phyloP scores from a whole-genome alignment of 1,140 invertebrate species.

The Heliothis subflexa region DNA sequence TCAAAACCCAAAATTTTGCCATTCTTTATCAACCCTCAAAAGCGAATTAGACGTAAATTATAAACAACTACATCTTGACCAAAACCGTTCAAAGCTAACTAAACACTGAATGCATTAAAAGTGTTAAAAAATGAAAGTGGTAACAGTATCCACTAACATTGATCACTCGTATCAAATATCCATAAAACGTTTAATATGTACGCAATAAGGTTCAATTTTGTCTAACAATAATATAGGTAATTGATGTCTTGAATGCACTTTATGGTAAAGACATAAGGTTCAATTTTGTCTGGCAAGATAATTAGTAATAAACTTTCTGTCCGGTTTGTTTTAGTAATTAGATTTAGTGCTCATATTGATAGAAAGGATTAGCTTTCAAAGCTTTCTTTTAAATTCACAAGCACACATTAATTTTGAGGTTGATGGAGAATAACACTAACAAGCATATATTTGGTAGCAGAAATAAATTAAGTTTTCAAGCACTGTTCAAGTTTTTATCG shows the following conservation, averaged over 20 bases:
- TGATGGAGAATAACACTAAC: background rate
- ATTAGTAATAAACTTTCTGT: constrained; percentile 11
- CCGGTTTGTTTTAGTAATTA: constrained; percentile 13
- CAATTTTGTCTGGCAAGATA: background rate
- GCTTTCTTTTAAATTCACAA: background rate
- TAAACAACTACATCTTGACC: background rate
- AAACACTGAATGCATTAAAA: background rate
- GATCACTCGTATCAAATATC: constrained; percentile 20
- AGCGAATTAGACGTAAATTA: background rate
- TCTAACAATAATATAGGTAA: background rate
- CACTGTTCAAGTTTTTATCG: too few species aligned
- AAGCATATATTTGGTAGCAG: too few species aligned
- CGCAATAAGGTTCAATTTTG: constrained; percentile 4
- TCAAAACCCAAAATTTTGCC: background rate
- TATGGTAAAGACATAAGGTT: background rate
- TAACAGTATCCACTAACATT: constrained; percentile 16
- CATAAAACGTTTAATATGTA: background rate
- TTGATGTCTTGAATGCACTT: background rate
- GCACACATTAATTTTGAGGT: background rate
- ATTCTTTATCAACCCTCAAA: constrained; percentile 1
- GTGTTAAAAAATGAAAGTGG: constrained; percentile 27
- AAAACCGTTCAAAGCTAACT: background rate
- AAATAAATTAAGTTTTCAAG: too few species aligned
- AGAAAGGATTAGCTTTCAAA: background rate
- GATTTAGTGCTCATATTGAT: background rate